These are phyloP conservation scores for Agrochola lychnidis DNA, from an alignment of 2,888 invertebrate genomes.

Conservation along the genomic window DNA sequence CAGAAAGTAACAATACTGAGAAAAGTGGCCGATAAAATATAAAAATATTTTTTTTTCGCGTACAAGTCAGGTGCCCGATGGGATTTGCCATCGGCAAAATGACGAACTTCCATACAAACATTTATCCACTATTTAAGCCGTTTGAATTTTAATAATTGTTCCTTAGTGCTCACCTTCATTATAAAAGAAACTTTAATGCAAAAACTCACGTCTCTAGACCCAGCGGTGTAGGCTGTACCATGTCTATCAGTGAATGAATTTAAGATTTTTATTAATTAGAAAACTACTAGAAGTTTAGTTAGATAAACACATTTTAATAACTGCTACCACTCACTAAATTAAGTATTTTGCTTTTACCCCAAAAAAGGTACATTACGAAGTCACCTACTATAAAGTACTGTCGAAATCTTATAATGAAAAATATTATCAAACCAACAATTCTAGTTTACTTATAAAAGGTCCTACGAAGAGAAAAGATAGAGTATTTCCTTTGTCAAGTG, in stretches of 20 bases:
- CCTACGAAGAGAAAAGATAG: conserved; percentile 29
- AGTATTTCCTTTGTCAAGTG: conserved; percentile 39
- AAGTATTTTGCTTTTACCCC: background rate
- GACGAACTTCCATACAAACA: background rate
- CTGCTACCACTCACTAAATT: background rate
- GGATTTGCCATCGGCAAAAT: background rate
- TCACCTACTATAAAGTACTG: background rate
- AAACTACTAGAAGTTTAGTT: background rate
- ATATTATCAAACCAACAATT: conserved; percentile 9
- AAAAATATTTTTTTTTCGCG: background rate
- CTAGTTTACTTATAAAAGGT: conserved; percentile 22
- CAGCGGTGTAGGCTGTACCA: too few species aligned
- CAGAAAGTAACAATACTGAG: background rate
- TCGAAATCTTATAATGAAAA: background rate
- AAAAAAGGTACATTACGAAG: background rate
- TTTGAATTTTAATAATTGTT: background rate
- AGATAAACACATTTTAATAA: background rate
- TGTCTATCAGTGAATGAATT: too few species aligned
- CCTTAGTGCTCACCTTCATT: background rate
- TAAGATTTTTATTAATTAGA: background rate
- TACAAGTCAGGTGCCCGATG: background rate
- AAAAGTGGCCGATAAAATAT: background rate
- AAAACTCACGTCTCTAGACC: background rate
- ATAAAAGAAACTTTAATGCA: background rate
- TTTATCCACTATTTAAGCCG: background rate